A percentile compares a stretch with the other conserved stretches of the same genome.
Conservation (phyloP, 2,888 invertebrate species). For the Capitulum mitella region DNA sequence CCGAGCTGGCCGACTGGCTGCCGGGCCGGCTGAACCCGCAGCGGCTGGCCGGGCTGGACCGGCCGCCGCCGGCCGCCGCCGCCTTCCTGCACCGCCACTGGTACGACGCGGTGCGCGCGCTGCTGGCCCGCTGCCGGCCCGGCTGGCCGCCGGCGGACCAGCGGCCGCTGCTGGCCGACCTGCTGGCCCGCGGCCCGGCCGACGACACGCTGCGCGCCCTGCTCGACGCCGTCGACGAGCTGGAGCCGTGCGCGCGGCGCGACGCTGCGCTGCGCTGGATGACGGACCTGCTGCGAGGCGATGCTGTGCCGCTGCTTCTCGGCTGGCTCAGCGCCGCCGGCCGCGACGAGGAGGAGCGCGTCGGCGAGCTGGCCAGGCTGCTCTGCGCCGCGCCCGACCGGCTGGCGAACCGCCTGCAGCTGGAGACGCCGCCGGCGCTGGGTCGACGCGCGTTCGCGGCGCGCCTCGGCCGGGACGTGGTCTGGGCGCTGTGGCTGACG, state of each 20-base stretch:
- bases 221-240: constrained; percentile 16
- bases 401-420: constrained; percentile 59
- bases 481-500: constrained; percentile 54
- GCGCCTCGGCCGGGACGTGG: constrained; percentile 54
- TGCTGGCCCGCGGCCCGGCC: constrained; percentile 28
- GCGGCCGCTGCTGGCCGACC: not conserved
- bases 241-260: constrained; percentile 23
- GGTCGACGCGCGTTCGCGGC: constrained; percentile 53
- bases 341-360: not conserved
- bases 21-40: not conserved
- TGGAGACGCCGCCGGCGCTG: constrained; percentile 53
- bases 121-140: not conserved
- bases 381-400: constrained; percentile 61
- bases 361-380: constrained; percentile 52
- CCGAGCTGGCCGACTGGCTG: not conserved
- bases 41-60: not conserved
- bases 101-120: not conserved
- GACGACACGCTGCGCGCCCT: constrained; percentile 26
- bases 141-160: not conserved
- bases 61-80: not conserved
- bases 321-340: not conserved
- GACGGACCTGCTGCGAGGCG: constrained; percentile 22
- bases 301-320: constrained; percentile 28
- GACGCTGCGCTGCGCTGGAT: constrained; percentile 28
- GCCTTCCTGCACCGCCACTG: not conserved